These are phyloP conservation scores for Carettochelys insculpta DNA, from an alignment of 2,113 vertebrate species.

Conservation along the genomic window DNA sequence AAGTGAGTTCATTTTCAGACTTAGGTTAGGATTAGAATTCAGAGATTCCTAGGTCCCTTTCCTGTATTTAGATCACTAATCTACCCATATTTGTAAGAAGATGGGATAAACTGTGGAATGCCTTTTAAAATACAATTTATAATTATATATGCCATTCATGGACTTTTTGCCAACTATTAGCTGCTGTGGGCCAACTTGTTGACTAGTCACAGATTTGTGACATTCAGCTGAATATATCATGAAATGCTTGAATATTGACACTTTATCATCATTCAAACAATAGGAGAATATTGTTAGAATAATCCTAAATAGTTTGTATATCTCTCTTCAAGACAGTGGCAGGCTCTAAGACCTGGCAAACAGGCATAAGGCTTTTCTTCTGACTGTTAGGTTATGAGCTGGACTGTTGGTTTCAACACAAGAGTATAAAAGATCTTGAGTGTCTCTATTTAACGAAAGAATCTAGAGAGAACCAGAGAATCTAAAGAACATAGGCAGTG, in stretches of 20 bases:
- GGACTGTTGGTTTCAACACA: background rate
- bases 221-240: conserved; percentile 65
- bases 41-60: background rate
- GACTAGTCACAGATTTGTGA: conserved; percentile 69
- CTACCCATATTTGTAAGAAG: conserved; percentile 12
- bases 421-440: background rate
- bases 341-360: background rate
- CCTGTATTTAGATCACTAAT: background rate
- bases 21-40: background rate
- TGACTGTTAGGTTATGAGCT: background rate
- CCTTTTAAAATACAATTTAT: conserved; percentile 54
- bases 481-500: background rate
- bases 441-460: background rate
- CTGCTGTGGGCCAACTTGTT: conserved; percentile 64
- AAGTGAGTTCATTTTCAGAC: background rate
- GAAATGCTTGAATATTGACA: conserved; percentile 63
- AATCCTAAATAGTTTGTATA: background rate
- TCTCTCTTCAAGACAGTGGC: too few relatives aligned
- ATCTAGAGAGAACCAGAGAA: background rate
- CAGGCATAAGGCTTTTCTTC: conserved; percentile 5
- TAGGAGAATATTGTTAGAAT: conserved; percentile 47
- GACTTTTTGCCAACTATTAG: conserved; percentile 47
- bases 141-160: conserved; percentile 63
- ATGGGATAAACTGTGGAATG: conserved; percentile 6
- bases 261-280: conserved; percentile 59